These are phyloP conservation scores for Chloroceryle inda DNA, from an alignment of 2,797 vertebrate species.

Conservation along the genomic window DNA sequence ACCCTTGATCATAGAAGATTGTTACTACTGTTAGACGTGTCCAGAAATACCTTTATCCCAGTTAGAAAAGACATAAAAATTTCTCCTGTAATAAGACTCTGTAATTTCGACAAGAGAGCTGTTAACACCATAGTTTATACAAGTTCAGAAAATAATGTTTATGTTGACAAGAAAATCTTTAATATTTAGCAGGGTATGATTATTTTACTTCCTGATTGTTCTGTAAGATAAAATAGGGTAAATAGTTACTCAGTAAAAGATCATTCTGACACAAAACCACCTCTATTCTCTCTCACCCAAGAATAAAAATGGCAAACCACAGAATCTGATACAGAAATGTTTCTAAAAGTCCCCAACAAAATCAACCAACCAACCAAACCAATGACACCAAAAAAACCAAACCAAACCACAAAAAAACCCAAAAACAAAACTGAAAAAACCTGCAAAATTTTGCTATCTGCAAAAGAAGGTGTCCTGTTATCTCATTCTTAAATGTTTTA, in stretches of 20 bases:
- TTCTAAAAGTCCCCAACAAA: neutral
- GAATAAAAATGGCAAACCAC: too few species aligned
- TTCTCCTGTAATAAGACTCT: neutral
- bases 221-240: neutral
- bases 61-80: neutral
- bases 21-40: neutral
- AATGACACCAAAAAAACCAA: neutral
- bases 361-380: too few species aligned
- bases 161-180: neutral
- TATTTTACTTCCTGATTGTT: neutral
- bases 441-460: neutral
- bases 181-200: neutral
- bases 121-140: neutral
- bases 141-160: neutral
- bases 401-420: too few species aligned
- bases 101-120: neutral
- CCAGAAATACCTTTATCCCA: neutral
- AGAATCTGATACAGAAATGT: neutral
- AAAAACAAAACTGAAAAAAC: neutral
- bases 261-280: neutral
- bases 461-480: too few species aligned
- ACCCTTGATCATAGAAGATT: rapidly evolving
- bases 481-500: neutral
- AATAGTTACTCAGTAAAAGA: neutral
- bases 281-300: neutral